A percentile compares a stretch with the other conserved stretches of the same genome.
Evolutionary conservation across 2,113 vertebrate species (phyloP).

Genomic region (Melozone crissalis): DNA sequence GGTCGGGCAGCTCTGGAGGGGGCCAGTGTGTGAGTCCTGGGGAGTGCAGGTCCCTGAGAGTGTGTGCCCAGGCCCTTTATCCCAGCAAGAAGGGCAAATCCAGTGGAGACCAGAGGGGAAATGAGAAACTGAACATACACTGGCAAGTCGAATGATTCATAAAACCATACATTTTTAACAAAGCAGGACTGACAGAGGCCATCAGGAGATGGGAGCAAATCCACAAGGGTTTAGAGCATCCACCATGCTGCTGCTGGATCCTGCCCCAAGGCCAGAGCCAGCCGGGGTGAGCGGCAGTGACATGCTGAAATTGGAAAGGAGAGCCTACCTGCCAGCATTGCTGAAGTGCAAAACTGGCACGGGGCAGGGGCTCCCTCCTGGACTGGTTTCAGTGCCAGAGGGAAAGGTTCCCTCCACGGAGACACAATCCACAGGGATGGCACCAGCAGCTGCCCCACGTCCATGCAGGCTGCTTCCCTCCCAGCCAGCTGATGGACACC

Average conservation of each 20-base stretch:
- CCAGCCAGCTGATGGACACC: background rate
- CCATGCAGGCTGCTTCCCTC: conserved; percentile 23
- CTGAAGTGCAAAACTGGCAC: background rate
- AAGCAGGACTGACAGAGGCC: conserved; percentile 9
- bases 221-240: conserved; percentile 34
- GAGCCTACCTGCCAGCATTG: conserved; percentile 44
- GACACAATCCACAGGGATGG: background rate
- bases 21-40: background rate
- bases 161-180: conserved; percentile 19
- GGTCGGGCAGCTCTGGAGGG: background rate
- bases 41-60: accelerated
- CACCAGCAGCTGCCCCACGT: conserved; percentile 30
- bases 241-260: background rate
- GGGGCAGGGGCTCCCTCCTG: conserved; percentile 7
- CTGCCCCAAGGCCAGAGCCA: background rate
- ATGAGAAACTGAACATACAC: background rate
- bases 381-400: conserved; percentile 30
- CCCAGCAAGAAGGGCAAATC: background rate
- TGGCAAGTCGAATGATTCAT: background rate
- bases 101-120: background rate
- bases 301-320: conserved; percentile 32
- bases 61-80: background rate
- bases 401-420: background rate
- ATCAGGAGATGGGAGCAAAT: background rate
- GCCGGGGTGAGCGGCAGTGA: background rate